Evolutionary conservation across 2,888 invertebrate genomes (phyloP), one percentile per base, ranked within the genome.

Genomic region (Himalopsyche japonica): DNA sequence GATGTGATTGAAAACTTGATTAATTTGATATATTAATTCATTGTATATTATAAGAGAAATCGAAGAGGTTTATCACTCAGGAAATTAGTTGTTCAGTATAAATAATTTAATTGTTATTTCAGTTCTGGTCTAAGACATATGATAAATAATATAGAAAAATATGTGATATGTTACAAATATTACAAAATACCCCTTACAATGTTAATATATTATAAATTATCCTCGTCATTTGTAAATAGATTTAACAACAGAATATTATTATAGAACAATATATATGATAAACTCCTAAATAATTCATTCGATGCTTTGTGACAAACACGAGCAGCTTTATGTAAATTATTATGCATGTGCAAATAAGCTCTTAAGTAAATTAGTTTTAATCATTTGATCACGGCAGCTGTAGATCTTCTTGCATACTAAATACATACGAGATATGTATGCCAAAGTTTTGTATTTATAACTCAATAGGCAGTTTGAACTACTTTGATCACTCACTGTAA

Each of bases 311-410:
- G 57, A 6, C 57, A 57, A 57, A 57, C 57, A 57, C 8, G 57
- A 57, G 57, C n/a, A 24, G 57, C 57, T 57, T n/a, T 57, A 57
- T 57, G 57, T 57, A 57, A 57, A 57, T 57, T 57, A 30, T 76
- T 37, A 76, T 76, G 43, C 79, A 79, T 48, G 79, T 43, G 79
- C 79, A 79, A 79, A 79, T 79, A 79, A 79, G 79, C 79, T 48
- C 27, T 37, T 79, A 37, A 79, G 34, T 43, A 79, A 79, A 79
- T 79, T 79, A 79, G 79, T 76, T 34, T 57, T 57, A 57, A 57
- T 24, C 57, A 57, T 57, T 57, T 57, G 57, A 57, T 57, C 57
- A 57, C 20, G 24, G 24, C 57, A 57, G 57, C 57, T 57, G 57
- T 57, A 24, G 57, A 57, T 57, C 57, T 57, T 57, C 57, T n/a